Evolutionary conservation across 2,113 vertebrate genomes (phyloP).

Genomic region (Eretmochelys imbricata): DNA sequence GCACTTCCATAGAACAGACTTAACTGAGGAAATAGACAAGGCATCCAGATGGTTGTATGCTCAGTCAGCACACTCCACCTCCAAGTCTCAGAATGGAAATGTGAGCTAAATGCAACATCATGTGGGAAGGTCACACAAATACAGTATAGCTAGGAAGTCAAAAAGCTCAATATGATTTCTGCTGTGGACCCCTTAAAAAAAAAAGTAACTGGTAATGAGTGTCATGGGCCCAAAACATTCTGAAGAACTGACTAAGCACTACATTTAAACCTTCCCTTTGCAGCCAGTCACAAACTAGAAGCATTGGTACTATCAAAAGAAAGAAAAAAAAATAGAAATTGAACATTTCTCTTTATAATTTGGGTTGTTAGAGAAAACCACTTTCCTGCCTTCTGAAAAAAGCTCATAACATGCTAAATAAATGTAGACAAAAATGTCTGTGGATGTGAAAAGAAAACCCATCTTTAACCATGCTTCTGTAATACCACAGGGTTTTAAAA

Average conservation of each 20-base stretch:
- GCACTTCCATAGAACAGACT: background rate
- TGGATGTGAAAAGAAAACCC: background rate
- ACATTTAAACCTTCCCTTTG: background rate
- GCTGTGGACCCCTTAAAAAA: background rate
- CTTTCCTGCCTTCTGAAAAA: background rate
- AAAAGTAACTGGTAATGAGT: background rate
- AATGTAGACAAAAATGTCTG: background rate
- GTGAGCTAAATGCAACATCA: background rate
- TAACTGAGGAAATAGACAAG: background rate
- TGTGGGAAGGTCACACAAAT: background rate
- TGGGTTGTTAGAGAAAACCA: background rate
- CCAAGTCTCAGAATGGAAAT: background rate
- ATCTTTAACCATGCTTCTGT: background rate
- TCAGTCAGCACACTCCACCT: background rate
- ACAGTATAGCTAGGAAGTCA: background rate
- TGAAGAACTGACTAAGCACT: background rate
- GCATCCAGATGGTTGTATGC: background rate
- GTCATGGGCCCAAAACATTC: accelerated
- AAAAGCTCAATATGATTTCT: background rate
- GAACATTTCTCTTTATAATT: background rate
- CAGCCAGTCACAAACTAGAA: background rate
- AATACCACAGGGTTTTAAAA: background rate
- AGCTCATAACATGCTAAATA: background rate
- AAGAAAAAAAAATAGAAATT: background rate
- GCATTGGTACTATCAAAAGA: background rate